Evolutionary conservation across 2,797 vertebrate genomes (phyloP).

Genomic region (Falco biarmicus): DNA sequence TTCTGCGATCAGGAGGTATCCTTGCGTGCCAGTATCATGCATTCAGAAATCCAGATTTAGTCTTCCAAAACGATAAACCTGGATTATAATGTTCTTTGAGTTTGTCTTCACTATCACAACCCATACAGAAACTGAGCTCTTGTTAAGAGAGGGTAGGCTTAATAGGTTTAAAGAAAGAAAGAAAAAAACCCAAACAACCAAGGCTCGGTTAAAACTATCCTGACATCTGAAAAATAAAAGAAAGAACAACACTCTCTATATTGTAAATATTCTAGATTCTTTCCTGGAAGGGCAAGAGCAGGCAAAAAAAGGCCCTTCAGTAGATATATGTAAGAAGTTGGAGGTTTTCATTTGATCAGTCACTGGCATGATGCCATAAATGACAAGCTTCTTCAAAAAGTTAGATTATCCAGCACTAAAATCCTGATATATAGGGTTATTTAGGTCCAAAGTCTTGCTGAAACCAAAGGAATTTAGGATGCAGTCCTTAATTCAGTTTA

Average conservation of each 20-base stretch:
- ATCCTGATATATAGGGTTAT: background rate
- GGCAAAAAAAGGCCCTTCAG: background rate
- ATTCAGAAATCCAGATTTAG: background rate
- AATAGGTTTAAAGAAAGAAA: background rate
- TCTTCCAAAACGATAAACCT: background rate
- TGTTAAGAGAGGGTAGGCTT: background rate
- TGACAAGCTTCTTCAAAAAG: background rate
- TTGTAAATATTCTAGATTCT: background rate
- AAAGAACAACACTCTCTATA: background rate
- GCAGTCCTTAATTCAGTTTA: constrained; percentile 25
- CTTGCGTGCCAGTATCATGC: fast-evolving
- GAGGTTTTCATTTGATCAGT: constrained; percentile 18
- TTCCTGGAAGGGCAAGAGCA: background rate
- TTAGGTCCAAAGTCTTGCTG: constrained; percentile 6
- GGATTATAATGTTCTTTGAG: background rate
- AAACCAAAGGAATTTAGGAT: constrained; percentile 50
- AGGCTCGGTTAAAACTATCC: background rate
- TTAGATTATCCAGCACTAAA: constrained; percentile 18
- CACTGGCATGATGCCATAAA: background rate
- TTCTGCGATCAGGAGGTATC: fast-evolving
- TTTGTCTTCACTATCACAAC: background rate
- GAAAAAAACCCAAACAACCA: background rate
- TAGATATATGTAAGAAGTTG: background rate
- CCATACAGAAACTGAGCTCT: background rate
- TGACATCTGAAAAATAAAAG: background rate